A percentile compares a stretch with the other conserved stretches of the same genome.
Evolutionary conservation across 2,888 invertebrate species (phyloP).

Genomic region (Clusia tigrina): DNA sequence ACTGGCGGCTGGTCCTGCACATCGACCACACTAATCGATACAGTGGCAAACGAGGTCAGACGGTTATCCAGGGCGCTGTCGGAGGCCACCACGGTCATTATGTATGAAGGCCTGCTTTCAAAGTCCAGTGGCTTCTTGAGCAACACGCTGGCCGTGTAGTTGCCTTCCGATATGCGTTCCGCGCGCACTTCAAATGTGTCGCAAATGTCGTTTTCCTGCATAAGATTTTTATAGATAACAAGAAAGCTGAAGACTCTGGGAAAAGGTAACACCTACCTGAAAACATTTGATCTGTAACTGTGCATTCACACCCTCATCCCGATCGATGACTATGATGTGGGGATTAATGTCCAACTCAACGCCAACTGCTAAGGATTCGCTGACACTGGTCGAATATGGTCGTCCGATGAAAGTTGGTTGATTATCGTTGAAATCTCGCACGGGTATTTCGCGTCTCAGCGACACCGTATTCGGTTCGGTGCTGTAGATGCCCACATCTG

Average conservation of each 20-base stretch:
- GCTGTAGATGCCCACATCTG: constrained; percentile 76
- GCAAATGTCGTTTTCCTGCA: constrained; percentile 73
- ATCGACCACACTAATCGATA: constrained; percentile 79
- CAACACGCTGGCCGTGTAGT: constrained; percentile 74
- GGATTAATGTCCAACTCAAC: constrained; percentile 69
- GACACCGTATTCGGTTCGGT: constrained; percentile 83
- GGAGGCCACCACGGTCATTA: constrained; percentile 73
- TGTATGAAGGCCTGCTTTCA: constrained; percentile 78
- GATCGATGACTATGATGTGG: constrained; percentile 74
- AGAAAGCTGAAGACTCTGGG: too few relatives aligned
- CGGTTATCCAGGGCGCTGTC: constrained; percentile 72
- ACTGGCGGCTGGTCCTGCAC: constrained; percentile 84
- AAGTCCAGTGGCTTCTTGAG: constrained; percentile 77
- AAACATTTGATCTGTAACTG: constrained; percentile 74
- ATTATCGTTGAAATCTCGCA: constrained; percentile 84
- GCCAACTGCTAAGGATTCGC: constrained; percentile 74
- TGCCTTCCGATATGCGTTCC: constrained; percentile 73
- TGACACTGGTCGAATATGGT: constrained; percentile 76
- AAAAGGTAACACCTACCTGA: constrained; percentile 62
- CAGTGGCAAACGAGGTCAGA: constrained; percentile 74
- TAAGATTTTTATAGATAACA: too few relatives aligned
- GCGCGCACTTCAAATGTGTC: constrained; percentile 73
- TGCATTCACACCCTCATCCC: constrained; percentile 77
- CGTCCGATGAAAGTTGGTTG: constrained; percentile 76
- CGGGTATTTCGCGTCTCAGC: constrained; percentile 76